Evolutionary conservation across 2,888 invertebrate species (phyloP).

Genomic region (Suillia variegata): DNA sequence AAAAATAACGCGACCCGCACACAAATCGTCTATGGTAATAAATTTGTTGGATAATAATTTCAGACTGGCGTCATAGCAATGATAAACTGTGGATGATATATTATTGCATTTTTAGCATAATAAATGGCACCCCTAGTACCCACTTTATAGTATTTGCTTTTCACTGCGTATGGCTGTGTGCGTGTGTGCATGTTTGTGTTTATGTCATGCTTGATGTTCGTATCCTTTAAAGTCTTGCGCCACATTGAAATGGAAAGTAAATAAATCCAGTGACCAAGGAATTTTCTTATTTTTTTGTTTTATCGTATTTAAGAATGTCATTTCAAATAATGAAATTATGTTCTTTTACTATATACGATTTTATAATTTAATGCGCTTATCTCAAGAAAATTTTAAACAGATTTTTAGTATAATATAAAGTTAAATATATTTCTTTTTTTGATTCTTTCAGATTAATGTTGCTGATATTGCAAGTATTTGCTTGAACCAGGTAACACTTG

Average conservation of each 20-base stretch:
- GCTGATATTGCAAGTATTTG: too few relatives aligned
- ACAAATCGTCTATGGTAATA: conserved; percentile 49
- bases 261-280: neutral
- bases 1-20: conserved; percentile 26
- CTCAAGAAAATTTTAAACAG: too few relatives aligned
- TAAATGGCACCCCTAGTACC: conserved; percentile 41
- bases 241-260: neutral
- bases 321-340: too few relatives aligned
- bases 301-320: too few relatives aligned
- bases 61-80: conserved; percentile 55
- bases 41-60: conserved; percentile 55
- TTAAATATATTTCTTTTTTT: too few relatives aligned
- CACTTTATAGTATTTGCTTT: conserved; percentile 5
- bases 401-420: too few relatives aligned
- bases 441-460: too few relatives aligned
- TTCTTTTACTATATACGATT: too few relatives aligned
- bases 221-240: too few relatives aligned
- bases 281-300: too few relatives aligned
- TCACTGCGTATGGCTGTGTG: neutral
- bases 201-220: neutral
- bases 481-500: too few relatives aligned
- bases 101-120: conserved; percentile 49
- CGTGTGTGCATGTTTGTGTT: conserved; percentile 6
- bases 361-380: too few relatives aligned
- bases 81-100: conserved; percentile 56